These are phyloP conservation scores for Mus musculus DNA, from an alignment of 2,113 vertebrate genomes.

Conservation along the genomic window DNA sequence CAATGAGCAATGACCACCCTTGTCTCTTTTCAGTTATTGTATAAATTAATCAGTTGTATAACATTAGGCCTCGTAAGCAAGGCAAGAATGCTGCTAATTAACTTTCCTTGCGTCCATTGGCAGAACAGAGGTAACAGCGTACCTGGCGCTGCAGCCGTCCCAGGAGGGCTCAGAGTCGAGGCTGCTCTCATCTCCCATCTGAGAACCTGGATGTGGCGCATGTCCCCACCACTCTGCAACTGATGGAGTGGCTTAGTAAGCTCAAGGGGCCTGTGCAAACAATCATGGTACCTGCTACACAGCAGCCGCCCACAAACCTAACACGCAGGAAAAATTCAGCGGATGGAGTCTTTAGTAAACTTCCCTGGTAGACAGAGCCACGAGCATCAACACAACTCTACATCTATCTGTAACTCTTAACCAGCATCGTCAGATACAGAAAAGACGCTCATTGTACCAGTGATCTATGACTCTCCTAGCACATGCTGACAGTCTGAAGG, in stretches of 20 bases:
- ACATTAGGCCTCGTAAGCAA: background rate
- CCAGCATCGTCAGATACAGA: background rate
- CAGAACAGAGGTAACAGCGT: background rate
- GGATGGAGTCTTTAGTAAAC: background rate
- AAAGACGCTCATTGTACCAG: background rate
- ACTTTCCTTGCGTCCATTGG: background rate
- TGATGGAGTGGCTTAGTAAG: background rate
- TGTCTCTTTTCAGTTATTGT: background rate
- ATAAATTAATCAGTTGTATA: conserved; percentile 7
- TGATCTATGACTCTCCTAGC: background rate
- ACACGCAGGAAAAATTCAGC: background rate
- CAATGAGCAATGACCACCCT: background rate
- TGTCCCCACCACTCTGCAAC: background rate
- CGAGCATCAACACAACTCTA: background rate
- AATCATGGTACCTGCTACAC: background rate
- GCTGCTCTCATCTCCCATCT: background rate
- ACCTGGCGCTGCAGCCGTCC: background rate
- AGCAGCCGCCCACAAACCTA: background rate
- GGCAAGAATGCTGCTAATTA: conserved; percentile 10
- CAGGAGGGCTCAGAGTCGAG: background rate
- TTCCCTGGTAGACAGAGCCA: background rate
- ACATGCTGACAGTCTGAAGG: background rate
- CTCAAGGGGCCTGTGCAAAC: background rate
- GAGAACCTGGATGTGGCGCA: background rate
- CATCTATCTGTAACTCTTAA: background rate